A percentile compares a stretch with the other conserved stretches of the same genome.
phyloP scores from a whole-genome alignment of 2,888 invertebrate species.

The Crepidodera aurea region DNA sequence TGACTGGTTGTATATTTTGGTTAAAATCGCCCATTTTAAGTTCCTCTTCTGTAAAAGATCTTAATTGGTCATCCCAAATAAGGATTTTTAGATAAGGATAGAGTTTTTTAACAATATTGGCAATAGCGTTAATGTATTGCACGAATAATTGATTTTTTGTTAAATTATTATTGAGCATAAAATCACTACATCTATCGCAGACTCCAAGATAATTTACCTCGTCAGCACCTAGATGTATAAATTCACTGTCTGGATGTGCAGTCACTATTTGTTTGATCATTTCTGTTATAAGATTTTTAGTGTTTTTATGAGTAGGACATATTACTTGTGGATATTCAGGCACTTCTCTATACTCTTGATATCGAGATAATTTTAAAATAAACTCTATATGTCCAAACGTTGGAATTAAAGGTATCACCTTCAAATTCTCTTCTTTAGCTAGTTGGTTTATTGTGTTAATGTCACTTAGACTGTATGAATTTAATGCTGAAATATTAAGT shows the following conservation, averaged over 20 bases:
- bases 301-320: constrained; percentile 72
- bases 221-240: constrained; percentile 82
- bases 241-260: constrained; percentile 63
- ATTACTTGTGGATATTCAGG: constrained; percentile 69
- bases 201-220: constrained; percentile 78
- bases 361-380: constrained; percentile 75
- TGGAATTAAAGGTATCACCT: constrained; percentile 83
- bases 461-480: constrained; percentile 70
- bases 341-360: constrained; percentile 72
- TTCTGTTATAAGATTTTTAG: constrained; percentile 66
- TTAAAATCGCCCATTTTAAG: constrained; percentile 59
- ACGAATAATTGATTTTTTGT: constrained; percentile 68
- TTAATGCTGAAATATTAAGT: constrained; percentile 67
- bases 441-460: constrained; percentile 62
- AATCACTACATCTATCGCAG: constrained; percentile 67
- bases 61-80: constrained; percentile 86
- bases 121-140: constrained; percentile 68
- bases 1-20: constrained; percentile 70
- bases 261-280: constrained; percentile 77
- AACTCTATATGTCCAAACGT: constrained; percentile 88
- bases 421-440: constrained; percentile 68
- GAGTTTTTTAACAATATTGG: constrained; percentile 61
- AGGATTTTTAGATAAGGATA: constrained; percentile 68
- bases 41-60: constrained; percentile 64
- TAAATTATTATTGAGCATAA: constrained; percentile 56